Evolutionary conservation across 2,113 vertebrate species (phyloP).

Genomic region (Strix uralensis): DNA sequence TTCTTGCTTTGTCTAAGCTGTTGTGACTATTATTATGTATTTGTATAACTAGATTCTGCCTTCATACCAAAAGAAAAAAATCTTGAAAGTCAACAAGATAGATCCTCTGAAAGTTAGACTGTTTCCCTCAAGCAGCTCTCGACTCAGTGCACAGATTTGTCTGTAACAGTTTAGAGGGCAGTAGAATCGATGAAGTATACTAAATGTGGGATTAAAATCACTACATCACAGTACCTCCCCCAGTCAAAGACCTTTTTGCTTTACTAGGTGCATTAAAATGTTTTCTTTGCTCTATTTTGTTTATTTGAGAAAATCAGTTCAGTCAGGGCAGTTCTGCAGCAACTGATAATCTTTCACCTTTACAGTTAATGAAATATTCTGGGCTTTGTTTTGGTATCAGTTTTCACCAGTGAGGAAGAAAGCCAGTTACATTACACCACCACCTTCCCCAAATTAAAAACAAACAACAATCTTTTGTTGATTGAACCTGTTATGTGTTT

Average conservation of each 20-base stretch:
- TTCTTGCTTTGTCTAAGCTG: background rate
- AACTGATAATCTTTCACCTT: background rate
- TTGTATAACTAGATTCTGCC: background rate
- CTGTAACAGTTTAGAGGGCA: background rate
- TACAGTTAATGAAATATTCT: background rate
- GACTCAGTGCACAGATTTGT: background rate
- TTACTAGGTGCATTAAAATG: background rate
- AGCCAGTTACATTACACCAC: rapidly evolving
- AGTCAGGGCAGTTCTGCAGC: background rate
- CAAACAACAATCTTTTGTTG: background rate
- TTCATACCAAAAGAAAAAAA: background rate
- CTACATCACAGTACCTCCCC: background rate
- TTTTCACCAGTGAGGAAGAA: background rate
- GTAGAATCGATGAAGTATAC: background rate
- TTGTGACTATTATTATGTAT: background rate
- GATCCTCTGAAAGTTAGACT: background rate
- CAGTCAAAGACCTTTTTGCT: background rate
- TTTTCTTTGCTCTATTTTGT: background rate
- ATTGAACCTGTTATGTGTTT: rapidly evolving
- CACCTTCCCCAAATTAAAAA: background rate
- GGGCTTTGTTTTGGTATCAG: background rate
- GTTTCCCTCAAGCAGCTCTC: background rate
- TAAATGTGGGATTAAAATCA: background rate
- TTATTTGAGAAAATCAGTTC: background rate
- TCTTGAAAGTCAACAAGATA: background rate